Base-by-base conservation (phyloP, 1,140 invertebrate species). In the Stegodyphus dumicola region DNA sequence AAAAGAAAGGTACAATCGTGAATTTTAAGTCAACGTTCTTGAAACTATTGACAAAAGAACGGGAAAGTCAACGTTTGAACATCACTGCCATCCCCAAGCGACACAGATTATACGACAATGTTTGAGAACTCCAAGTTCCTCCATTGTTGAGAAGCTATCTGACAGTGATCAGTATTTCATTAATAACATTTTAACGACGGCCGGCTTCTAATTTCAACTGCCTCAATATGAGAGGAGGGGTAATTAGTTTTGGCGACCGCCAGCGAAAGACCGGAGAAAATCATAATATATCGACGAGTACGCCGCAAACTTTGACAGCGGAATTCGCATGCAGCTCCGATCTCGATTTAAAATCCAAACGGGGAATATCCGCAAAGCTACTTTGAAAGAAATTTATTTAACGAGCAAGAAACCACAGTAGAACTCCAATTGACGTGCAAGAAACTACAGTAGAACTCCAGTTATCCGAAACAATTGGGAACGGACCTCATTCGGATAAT, bases 121-220 rank as follows among this genome's bases (percentile, higher is more conserved):
- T 60, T 60, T 15, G 9, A 10, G 56, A 9, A 9, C 56, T 60
- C 15, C 15, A 1, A 15, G 2, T 60, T 60, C 56, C 56, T 60
- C 56, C 9, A 60, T 74, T 52, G 71, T 51, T 52, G 17, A 53
- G 51, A 18, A 60, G 73, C n/a, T 18, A 60, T 56, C 13, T 75
- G 73, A 75, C 73, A 53, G 73, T 54, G 51, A 75, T 75, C 71
- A 75, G 73, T 33, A 6, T 75, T 75, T 75, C 73, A 75, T 75
- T 75, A 75, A 75, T 75, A 75, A 60, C 73, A 33, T 75, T 75
- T 75, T 75, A 75, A 75, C 54, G 73, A 75, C n/a, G n/a, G 17
- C 11, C 52, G 33, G 54, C 56, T 17, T 56, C n/a, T 75, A 75
- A 60, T 53, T 75, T 13, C 53, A 33, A 56, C 73, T 75, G 73